These are phyloP conservation scores for Pelusios castaneus DNA, from an alignment of 2,113 vertebrate species.

Conservation along the genomic window DNA sequence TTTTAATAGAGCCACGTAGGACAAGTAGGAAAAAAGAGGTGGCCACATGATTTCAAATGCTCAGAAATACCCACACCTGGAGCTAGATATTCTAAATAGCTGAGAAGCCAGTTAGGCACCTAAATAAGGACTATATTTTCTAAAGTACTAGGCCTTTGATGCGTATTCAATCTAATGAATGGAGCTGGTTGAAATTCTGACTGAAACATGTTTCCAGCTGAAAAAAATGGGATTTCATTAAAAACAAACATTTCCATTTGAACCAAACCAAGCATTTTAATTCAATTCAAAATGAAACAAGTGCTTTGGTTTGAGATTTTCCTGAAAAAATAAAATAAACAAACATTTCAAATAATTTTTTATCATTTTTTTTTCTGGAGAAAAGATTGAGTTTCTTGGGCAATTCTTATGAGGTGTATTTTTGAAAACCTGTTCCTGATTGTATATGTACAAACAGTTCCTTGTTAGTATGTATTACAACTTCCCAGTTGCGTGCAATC, in stretches of 20 bases:
- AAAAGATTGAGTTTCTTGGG: fast-evolving
- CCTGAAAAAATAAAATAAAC: too few species aligned
- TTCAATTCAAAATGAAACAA: too few species aligned
- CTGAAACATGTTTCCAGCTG: too few species aligned
- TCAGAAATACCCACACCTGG: fast-evolving
- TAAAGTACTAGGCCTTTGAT: not conserved
- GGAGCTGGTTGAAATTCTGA: too few species aligned
- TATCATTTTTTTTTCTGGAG: too few species aligned
- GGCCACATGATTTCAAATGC: not conserved
- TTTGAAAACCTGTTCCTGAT: not conserved
- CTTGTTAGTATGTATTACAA: too few species aligned
- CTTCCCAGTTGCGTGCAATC: not conserved
- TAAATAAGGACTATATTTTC: not conserved
- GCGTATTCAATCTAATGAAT: too few species aligned
- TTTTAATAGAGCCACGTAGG: not conserved
- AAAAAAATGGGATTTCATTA: too few species aligned
- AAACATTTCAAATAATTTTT: too few species aligned
- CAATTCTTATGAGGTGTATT: not conserved
- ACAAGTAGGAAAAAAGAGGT: not conserved
- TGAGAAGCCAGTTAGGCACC: not conserved
- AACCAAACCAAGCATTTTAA: too few species aligned
- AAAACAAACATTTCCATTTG: too few species aligned
- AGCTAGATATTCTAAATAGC: fast-evolving
- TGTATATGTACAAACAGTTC: not conserved
- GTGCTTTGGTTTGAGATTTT: too few species aligned